Conservation (phyloP, 2,888 invertebrate genomes). For the Diogma glabrata region DNA sequence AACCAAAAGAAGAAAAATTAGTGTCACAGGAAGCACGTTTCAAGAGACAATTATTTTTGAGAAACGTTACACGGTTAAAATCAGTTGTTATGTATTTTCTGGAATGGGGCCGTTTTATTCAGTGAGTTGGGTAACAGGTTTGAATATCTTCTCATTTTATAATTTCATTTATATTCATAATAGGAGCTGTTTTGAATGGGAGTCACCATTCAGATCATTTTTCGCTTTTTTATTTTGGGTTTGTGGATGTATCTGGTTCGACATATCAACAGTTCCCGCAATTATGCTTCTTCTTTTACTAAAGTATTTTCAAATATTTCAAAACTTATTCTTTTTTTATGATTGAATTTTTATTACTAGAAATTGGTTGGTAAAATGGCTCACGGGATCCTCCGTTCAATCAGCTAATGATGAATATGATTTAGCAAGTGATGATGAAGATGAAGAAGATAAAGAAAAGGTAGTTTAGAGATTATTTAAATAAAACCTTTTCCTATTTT, state of each 20-base stretch:
- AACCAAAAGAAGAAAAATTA: constrained; percentile 91
- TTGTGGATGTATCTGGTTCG: constrained; percentile 82
- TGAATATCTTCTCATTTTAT: not conserved
- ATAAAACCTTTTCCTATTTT: not conserved
- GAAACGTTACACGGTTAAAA: constrained; percentile 86
- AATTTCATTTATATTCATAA: constrained; percentile 26
- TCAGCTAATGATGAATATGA: constrained; percentile 54
- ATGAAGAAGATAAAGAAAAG: constrained; percentile 85
- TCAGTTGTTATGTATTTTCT: constrained; percentile 79
- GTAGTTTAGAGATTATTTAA: too few relatives aligned
- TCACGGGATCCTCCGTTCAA: constrained; percentile 33
- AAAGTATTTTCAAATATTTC: constrained; percentile 41
- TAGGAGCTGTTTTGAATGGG: constrained; percentile 96
- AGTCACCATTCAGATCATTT: constrained; percentile 74
- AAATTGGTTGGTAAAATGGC: constrained; percentile 34
- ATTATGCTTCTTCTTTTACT: constrained; percentile 65
- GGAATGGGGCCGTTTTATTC: constrained; percentile 80
- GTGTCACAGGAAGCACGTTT: constrained; percentile 92
- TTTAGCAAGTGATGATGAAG: constrained; percentile 67
- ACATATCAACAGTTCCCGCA: constrained; percentile 89
- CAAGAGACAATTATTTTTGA: constrained; percentile 85
- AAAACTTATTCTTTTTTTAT: not conserved
- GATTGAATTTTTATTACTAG: constrained; percentile 20
- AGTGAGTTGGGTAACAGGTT: too few relatives aligned
- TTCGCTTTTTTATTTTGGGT: constrained; percentile 77